These are phyloP conservation scores for Boloria selene DNA, from an alignment of 2,888 invertebrate genomes.

Conservation along the genomic window DNA sequence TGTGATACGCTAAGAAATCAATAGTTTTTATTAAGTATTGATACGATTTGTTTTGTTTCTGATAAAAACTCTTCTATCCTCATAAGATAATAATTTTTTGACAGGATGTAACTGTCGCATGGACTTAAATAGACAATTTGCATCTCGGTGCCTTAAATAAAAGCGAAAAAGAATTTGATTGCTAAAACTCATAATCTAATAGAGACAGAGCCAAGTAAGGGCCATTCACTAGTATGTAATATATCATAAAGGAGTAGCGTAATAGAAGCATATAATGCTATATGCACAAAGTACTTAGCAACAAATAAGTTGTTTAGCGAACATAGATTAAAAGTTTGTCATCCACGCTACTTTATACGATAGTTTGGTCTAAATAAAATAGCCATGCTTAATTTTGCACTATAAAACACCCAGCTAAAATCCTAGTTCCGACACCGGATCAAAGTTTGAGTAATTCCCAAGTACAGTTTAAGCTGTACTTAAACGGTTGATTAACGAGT, in stretches of 20 bases:
- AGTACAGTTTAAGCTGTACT: constrained; percentile 62
- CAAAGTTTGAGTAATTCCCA: constrained; percentile 56
- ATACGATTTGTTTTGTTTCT: no score
- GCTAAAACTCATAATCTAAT: no score
- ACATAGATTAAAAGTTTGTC: constrained; percentile 29
- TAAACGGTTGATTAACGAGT: constrained; percentile 67
- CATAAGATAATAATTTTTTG: no score
- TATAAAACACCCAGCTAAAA: constrained; percentile 37
- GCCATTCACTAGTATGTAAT: not conserved
- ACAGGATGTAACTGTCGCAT: no score
- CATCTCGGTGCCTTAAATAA: no score
- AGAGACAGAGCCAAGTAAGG: no score
- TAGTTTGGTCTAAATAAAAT: constrained; percentile 28
- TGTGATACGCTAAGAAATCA: no score
- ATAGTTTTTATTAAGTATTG: no score
- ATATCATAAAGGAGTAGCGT: not conserved
- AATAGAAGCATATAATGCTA: not conserved
- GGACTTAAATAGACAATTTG: no score
- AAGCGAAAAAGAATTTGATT: no score
- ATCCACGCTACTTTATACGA: constrained; percentile 16
- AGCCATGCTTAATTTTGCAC: constrained; percentile 27
- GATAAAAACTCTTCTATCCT: no score
- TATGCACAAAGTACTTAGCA: constrained; percentile 7
- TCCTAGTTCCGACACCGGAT: constrained; percentile 39
- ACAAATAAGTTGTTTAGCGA: constrained; percentile 21